Conservation (phyloP, 1,140 invertebrate species). For the Oryzaephilus surinamensis region DNA sequence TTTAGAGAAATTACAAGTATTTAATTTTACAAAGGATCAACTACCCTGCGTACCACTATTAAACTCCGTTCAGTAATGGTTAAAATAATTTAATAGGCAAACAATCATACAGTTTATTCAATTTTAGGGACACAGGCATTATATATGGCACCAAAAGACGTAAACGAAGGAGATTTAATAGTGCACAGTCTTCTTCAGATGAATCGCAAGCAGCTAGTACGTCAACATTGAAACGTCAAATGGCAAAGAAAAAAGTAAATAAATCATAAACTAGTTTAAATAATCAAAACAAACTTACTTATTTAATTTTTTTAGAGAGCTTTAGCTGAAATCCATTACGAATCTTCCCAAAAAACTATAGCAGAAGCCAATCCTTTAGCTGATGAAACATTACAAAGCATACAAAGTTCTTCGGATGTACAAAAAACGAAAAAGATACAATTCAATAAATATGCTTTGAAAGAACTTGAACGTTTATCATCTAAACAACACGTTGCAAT, state of each 20-base stretch:
- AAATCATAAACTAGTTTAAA: no score
- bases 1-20: slow-evolving; percentile 46
- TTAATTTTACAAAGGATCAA: slow-evolving; percentile 34
- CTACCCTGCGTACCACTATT: slow-evolving; percentile 43
- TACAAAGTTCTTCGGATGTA: slow-evolving; percentile 26
- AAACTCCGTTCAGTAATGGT: background rate
- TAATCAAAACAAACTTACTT: no score
- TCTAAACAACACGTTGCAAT: slow-evolving; percentile 29
- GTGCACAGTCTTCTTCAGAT: slow-evolving; percentile 9
- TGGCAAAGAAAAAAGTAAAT: slow-evolving; percentile 28
- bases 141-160: slow-evolving; percentile 38
- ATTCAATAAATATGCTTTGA: slow-evolving; percentile 30
- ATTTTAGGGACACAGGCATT: slow-evolving; percentile 42
- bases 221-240: slow-evolving; percentile 24
- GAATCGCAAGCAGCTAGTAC: slow-evolving; percentile 14
- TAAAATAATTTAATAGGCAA: background rate
- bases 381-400: slow-evolving; percentile 34
- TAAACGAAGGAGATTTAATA: slow-evolving; percentile 22
- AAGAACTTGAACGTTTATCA: slow-evolving; percentile 27
- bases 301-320: no score
- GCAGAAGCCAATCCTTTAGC: slow-evolving; percentile 29
- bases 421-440: slow-evolving; percentile 14
- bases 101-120: background rate
- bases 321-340: slow-evolving; percentile 34
- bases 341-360: slow-evolving; percentile 31